These are phyloP conservation scores for Stichodactyla helianthus DNA, from an alignment of 64 coral and sea anemone genomes.

Conservation along the genomic window DNA sequence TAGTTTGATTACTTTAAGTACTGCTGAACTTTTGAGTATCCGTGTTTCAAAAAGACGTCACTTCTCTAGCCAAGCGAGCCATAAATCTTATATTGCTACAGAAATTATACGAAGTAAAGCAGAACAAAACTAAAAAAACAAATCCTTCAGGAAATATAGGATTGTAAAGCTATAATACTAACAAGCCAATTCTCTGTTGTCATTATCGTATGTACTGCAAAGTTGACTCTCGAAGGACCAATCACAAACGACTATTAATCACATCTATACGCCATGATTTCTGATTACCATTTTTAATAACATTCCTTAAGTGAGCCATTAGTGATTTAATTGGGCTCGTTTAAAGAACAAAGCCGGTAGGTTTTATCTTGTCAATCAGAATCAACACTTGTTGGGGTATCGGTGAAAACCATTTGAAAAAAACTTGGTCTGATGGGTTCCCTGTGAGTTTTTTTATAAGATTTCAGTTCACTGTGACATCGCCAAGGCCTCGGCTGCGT, in stretches of 20 bases:
- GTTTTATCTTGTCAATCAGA: not conserved
- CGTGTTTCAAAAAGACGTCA: not conserved
- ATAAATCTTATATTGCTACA: not conserved
- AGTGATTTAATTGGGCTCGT: not conserved
- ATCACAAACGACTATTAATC: constrained; percentile 7
- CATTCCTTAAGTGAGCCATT: constrained; percentile 15
- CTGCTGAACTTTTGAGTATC: not conserved
- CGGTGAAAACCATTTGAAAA: not conserved
- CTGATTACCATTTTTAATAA: constrained; percentile 23
- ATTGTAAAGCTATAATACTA: not conserved
- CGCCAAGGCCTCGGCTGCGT: not conserved
- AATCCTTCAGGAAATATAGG: not conserved
- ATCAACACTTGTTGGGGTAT: not conserved
- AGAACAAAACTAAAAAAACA: not conserved
- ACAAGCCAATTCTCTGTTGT: not conserved
- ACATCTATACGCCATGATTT: not conserved
- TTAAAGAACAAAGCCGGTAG: not conserved
- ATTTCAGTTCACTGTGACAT: not conserved
- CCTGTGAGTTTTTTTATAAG: not conserved
- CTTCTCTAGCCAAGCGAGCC: not conserved
- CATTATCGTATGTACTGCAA: not conserved
- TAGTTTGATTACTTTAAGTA: not conserved
- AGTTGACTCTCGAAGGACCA: not conserved
- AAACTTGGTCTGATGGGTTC: not conserved
- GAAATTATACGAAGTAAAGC: too few species aligned